These are phyloP conservation scores for Orthosia gracilis DNA, from an alignment of 2,888 invertebrate species.

Conservation along the genomic window DNA sequence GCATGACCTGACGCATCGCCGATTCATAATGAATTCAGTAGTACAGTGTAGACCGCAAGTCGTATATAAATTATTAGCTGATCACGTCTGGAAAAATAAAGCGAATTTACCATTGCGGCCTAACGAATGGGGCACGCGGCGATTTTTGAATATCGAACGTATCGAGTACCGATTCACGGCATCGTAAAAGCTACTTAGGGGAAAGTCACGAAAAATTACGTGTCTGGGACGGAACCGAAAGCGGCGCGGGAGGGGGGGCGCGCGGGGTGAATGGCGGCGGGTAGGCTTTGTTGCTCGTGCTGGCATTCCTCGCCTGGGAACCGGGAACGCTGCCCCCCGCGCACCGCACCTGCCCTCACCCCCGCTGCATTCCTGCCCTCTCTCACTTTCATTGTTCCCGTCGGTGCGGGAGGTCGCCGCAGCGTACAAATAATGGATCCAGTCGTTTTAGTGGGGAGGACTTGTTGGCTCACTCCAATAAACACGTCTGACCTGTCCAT, in stretches of 20 bases:
- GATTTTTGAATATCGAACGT: constrained; percentile 79
- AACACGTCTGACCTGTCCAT: constrained; percentile 84
- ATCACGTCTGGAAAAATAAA: constrained; percentile 66
- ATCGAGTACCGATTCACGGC: constrained; percentile 73
- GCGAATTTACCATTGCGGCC: constrained; percentile 71
- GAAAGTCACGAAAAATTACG: constrained; percentile 87
- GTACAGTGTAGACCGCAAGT: constrained; percentile 45
- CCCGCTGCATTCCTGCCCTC: constrained; percentile 89
- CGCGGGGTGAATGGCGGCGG: constrained; percentile 89
- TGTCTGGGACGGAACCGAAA: constrained; percentile 81
- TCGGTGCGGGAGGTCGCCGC: constrained; percentile 90
- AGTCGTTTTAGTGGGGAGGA: constrained; percentile 82
- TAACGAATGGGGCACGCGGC: constrained; percentile 72
- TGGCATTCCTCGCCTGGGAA: constrained; percentile 91
- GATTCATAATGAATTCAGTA: constrained; percentile 58
- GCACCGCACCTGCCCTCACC: constrained; percentile 74
- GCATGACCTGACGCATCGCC: constrained; percentile 51
- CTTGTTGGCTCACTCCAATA: constrained; percentile 84
- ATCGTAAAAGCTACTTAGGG: constrained; percentile 81
- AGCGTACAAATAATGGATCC: constrained; percentile 86
- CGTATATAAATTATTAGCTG: constrained; percentile 63
- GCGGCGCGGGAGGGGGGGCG: constrained; percentile 71
- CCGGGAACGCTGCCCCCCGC: constrained; percentile 82
- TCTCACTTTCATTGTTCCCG: constrained; percentile 91
- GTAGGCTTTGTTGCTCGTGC: constrained; percentile 90